A percentile compares a stretch with the other conserved stretches of the same genome.
phyloP scores from a whole-genome alignment of 1,140 invertebrate species.

The Eulimnadia texana region DNA sequence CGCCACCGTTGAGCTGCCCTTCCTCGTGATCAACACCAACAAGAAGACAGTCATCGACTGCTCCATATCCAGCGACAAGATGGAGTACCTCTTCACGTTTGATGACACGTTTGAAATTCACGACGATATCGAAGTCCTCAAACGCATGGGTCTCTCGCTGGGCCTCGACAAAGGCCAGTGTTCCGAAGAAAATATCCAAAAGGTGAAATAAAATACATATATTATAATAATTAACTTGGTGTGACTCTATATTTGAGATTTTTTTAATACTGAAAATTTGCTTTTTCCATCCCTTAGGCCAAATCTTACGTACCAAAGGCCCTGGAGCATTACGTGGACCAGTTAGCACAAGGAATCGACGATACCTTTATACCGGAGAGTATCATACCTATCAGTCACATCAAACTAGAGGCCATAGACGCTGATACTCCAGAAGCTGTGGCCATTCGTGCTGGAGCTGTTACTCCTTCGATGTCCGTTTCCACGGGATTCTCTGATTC shows the following conservation, averaged over 20 bases:
- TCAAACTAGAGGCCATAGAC: constrained; percentile 7
- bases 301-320: constrained; percentile 83
- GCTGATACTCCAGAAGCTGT: no score
- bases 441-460: no score
- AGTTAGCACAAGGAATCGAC: constrained; percentile 26
- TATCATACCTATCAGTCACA: constrained; percentile 21
- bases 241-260: not conserved
- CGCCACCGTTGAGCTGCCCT: constrained; percentile 89
- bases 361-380: constrained; percentile 17
- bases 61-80: constrained; percentile 98
- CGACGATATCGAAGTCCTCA: constrained; percentile 93
- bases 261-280: not conserved
- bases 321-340: constrained; percentile 78
- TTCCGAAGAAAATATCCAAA: constrained; percentile 60
- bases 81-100: constrained; percentile 98
- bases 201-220: not conserved
- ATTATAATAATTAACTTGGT: no score
- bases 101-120: constrained; percentile 99
- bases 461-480: constrained; percentile 18
- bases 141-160: constrained; percentile 84
- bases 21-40: constrained; percentile 95
- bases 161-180: constrained; percentile 40
- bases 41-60: constrained; percentile 98
- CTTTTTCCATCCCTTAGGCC: constrained; percentile 34
- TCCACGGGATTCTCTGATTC: constrained; percentile 15